phyloP scores from a whole-genome alignment of 1,140 invertebrate species.

The Varroa destructor region DNA sequence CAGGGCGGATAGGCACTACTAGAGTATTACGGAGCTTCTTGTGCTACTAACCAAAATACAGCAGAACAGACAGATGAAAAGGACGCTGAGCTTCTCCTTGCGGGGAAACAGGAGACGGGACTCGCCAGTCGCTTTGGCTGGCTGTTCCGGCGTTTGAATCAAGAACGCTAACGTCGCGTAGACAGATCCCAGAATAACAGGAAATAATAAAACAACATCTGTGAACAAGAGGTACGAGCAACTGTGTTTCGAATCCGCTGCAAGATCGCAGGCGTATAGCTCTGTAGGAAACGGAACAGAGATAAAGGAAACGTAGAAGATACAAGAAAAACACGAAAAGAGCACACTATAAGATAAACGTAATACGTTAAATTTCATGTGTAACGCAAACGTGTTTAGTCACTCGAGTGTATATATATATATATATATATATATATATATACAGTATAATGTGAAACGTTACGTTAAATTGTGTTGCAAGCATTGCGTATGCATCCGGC shows the following conservation, averaged over 20 bases:
- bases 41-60: constrained; percentile 10
- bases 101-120: constrained; percentile 15
- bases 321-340: too few species aligned
- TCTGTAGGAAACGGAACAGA: neutral
- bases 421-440: too few species aligned
- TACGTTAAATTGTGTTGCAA: too few species aligned
- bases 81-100: constrained; percentile 24
- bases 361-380: too few species aligned
- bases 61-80: constrained; percentile 17
- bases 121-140: constrained; percentile 17
- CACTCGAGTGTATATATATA: too few species aligned
- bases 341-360: too few species aligned
- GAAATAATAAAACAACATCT: constrained; percentile 11
- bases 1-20: too few species aligned
- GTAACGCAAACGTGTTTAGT: too few species aligned
- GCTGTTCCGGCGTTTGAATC: constrained; percentile 13
- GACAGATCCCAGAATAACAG: constrained; percentile 3
- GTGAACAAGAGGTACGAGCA: constrained; percentile 26
- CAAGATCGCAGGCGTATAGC: constrained; percentile 15
- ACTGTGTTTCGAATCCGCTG: constrained; percentile 23
- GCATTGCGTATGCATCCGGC: too few species aligned
- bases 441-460: too few species aligned
- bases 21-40: too few species aligned
- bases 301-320: too few species aligned
- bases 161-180: constrained; percentile 18